A percentile compares a stretch with the other conserved stretches of the same genome.
These are phyloP conservation scores for Pseudococcus longispinus DNA, from an alignment of 2,888 invertebrate genomes.

Conservation along the genomic window DNA sequence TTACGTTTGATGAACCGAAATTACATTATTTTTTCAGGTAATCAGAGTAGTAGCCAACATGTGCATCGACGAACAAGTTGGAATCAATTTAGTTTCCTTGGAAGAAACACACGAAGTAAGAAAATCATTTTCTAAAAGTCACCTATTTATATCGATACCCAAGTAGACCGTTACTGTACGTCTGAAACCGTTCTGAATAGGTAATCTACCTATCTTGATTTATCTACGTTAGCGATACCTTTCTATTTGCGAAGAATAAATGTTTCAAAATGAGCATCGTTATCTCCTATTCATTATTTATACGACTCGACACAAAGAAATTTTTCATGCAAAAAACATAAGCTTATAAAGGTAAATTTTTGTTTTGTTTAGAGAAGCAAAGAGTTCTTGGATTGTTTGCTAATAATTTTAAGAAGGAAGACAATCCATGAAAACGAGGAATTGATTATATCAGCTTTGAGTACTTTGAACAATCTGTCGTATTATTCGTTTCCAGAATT, in stretches of 20 bases:
- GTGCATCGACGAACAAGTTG: slow-evolving; percentile 79
- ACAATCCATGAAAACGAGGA: slow-evolving; percentile 71
- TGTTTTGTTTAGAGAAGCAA: slow-evolving; percentile 54
- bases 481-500: slow-evolving; percentile 71
- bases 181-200: no score
- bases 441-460: slow-evolving; percentile 77
- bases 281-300: not conserved
- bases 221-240: no score
- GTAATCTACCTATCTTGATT: no score
- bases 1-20: no score
- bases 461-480: slow-evolving; percentile 84
- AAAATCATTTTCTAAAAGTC: not conserved
- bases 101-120: slow-evolving; percentile 39
- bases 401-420: slow-evolving; percentile 62
- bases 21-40: slow-evolving; percentile 64
- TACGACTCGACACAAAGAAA: not conserved
- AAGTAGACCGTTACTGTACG: no score
- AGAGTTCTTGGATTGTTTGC: slow-evolving; percentile 62
- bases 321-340: not conserved
- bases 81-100: slow-evolving; percentile 68
- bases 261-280: no score
- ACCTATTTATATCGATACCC: not conserved
- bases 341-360: not conserved
- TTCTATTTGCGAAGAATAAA: no score
- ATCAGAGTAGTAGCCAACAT: slow-evolving; percentile 86